Base-by-base conservation (phyloP, 2,113 vertebrate genomes). In the Cyprinodon tularosa region DNA sequence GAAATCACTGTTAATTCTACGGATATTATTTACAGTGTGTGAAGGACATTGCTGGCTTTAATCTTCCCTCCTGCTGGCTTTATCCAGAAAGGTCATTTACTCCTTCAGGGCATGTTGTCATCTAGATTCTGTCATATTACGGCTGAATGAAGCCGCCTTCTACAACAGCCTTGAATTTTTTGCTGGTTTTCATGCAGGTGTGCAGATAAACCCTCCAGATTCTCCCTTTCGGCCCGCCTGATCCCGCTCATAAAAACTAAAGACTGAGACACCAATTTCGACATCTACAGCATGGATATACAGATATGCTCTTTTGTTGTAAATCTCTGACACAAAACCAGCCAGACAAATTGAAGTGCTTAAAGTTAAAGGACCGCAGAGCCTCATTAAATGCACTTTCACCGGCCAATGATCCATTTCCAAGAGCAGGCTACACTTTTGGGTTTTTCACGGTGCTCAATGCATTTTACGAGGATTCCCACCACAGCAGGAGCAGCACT, bases 401-500 rank as follows among this genome's bases (percentile, higher is more conserved):
- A 65, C 59, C 70, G 0, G 82, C 87, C 88, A 87, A 66, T n/a
- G 63, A 39, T 77, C 70, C 65, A n/a, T 2, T 17, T 71, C 73
- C 44, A 50, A 48, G 57, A 69, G 38, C 66, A 68, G 64, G 42
- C 78, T 60, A 60, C 13, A 53, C 15, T 48, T 72, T 82, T 1
- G 70, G 59, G 75, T 84, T 87, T 86, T 85, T 78, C 81, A 77
- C 60, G 39, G 81, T 66, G n/a, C 84, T 91, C 76, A 77, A 40
- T 76, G 67, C 67, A 29, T 91, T 92, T 89, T 90, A 90, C 38
- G 82, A 87, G 83, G 39, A 38, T 38, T 85, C 81, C 79, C 76
- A 42, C 80, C 82, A 29, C 88, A 90, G 88, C 74, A 12, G 79
- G 91, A 73, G 50, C 22, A 71, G 67, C 76, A 79, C 84, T 86